Evolutionary conservation across 2,797 vertebrate species (phyloP), one percentile per base, ranked within the genome.

Genomic region (Chelonia mydas): DNA sequence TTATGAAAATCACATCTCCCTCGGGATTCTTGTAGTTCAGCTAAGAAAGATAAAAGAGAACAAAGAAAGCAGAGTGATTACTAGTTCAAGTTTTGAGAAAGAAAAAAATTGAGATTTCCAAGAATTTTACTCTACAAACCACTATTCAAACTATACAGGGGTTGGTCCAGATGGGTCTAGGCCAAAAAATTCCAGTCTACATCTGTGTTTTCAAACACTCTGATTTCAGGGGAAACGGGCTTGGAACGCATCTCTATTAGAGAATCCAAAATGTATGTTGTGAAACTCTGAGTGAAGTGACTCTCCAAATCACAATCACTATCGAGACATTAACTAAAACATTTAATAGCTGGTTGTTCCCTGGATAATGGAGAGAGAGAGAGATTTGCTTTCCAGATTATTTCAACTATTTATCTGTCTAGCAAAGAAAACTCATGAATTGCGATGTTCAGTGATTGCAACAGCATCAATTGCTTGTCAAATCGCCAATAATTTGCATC

Each of bases 11-110:
- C 92, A 93, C 89, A 91, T 97, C 90, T 98, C 98, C 95, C 97
- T 95, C 53, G 97, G 98, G 98, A 97, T 92, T 94, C 89, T 88
- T 85, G 86, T 90, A 97, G 97, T 97, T 98, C 96, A 95, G 84
- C 91, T 86, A 95, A 97, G 92, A 97, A 95, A 98, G 98, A 98
- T 98, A 98, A 98, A 98, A 98, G 98, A 84, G 88, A 95, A 53
- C 80, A 89, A 93, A 87, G 89, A 92, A 95, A 93, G 83, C 88
- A 91, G 84, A 84, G 94, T 37, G 31, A 17, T 25, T 96, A 98
- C 94, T 88, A 96, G 95, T 94, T 81, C 94, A 94, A 93, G 83
- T 93, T 86, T 95, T 92, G 90, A 89, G 88, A 96, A 95, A 95
- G 95, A 96, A 94, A 97, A 97, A 97, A 97, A 95, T 11, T 93